These are phyloP conservation scores for Melikaiella ostensackeni DNA, from an alignment of 2,888 invertebrate species.

Conservation along the genomic window DNA sequence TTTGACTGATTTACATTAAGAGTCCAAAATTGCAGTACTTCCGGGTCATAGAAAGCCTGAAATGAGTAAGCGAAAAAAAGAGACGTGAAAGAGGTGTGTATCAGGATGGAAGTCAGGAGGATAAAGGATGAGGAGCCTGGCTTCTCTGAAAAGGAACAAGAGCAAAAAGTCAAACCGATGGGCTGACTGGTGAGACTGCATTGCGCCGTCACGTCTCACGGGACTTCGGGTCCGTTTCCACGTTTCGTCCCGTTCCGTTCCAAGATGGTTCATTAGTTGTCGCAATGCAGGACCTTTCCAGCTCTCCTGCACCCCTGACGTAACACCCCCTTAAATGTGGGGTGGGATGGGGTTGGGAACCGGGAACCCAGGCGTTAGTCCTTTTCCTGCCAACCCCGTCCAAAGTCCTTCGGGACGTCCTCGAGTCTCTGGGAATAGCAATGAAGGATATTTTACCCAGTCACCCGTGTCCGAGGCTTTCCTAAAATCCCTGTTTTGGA, in stretches of 20 bases:
- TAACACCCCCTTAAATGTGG: constrained; percentile 4
- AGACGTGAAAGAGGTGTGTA: not conserved
- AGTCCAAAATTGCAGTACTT: no score
- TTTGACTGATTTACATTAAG: no score
- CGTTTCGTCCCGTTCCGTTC: constrained; percentile 67
- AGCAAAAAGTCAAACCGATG: constrained; percentile 48
- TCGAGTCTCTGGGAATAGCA: constrained; percentile 66
- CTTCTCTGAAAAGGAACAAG: constrained; percentile 52
- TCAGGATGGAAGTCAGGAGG: constrained; percentile 48
- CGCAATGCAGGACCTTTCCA: constrained; percentile 75
- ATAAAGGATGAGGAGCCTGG: constrained; percentile 51
- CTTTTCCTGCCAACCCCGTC: constrained; percentile 51
- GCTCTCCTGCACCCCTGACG: constrained; percentile 41
- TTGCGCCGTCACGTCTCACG: constrained; percentile 76
- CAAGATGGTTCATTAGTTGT: constrained; percentile 77
- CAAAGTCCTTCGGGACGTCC: constrained; percentile 52
- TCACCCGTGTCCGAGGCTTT: constrained; percentile 66
- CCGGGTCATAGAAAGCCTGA: not conserved
- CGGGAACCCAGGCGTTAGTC: constrained; percentile 44
- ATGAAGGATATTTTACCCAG: constrained; percentile 71
- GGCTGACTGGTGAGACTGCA: constrained; percentile 68
- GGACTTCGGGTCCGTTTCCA: constrained; percentile 67
- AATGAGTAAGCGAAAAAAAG: constrained; percentile 42
- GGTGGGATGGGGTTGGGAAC: constrained; percentile 16
- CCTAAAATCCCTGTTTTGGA: constrained; percentile 69